phyloP scores from a whole-genome alignment of 2,797 vertebrate species.

The Hemitrygon akajei region DNA sequence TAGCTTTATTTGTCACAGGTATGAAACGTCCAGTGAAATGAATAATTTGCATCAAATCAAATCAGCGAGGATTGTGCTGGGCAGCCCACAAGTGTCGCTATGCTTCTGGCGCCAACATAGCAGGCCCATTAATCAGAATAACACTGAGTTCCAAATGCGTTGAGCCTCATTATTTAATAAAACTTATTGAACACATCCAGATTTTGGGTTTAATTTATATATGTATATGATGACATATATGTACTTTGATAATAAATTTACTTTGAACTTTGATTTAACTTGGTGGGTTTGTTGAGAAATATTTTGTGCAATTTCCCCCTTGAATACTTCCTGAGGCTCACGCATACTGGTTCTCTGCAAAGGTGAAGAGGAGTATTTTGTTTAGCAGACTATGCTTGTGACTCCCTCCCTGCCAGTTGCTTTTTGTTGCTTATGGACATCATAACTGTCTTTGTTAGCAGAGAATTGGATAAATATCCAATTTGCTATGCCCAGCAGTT shows the following conservation, averaged over 20 bases:
- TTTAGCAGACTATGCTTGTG: too few species aligned
- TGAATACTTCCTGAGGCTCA: background rate
- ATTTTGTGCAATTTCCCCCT: background rate
- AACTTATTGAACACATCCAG: too few species aligned
- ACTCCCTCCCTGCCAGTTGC: conserved; percentile 18
- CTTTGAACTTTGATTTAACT: background rate
- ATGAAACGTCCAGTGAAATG: too few species aligned
- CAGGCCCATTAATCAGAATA: too few species aligned
- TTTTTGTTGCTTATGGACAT: background rate
- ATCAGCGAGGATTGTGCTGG: too few species aligned
- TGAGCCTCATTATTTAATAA: background rate
- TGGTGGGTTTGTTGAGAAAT: background rate
- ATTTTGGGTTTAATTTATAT: background rate
- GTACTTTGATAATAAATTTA: too few species aligned
- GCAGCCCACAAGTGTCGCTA: too few species aligned
- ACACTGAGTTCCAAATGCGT: background rate
- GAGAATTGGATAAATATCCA: background rate
- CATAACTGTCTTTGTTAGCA: background rate
- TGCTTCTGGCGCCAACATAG: too few species aligned
- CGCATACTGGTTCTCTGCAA: background rate
- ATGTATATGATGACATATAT: too few species aligned
- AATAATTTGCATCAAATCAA: too few species aligned
- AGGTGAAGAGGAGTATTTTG: background rate
- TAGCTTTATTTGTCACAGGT: too few species aligned
- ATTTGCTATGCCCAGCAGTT: background rate